Percentiles rank a stretch among this genome's conserved stretches.
Conservation (phyloP, 2,888 invertebrate genomes). For the Arge pagana region DNA sequence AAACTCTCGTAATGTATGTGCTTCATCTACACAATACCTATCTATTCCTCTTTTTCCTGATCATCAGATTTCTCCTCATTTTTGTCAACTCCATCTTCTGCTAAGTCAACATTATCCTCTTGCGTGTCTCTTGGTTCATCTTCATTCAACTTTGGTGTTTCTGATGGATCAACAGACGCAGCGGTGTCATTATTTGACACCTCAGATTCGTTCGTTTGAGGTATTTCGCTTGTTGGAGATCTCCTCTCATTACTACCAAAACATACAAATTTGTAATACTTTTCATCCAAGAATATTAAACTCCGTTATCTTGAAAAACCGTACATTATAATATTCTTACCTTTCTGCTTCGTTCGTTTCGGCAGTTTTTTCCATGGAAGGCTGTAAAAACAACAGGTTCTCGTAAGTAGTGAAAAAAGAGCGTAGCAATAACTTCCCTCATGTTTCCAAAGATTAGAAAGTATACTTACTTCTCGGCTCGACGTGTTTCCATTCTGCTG, state of each 20-base stretch:
- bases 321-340: conserved; percentile 37
- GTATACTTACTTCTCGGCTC: conserved; percentile 55
- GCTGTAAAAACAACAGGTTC: conserved; percentile 38
- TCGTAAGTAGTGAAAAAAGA: background rate
- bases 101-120: conserved; percentile 51
- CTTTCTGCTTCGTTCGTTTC: conserved; percentile 42
- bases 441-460: background rate
- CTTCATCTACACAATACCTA: conserved; percentile 25
- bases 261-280: too few relatives aligned
- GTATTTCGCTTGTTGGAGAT: conserved; percentile 31
- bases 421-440: too few relatives aligned
- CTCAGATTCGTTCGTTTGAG: conserved; percentile 18
- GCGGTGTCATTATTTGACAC: conserved; percentile 34
- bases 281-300: too few relatives aligned
- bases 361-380: conserved; percentile 53
- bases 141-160: conserved; percentile 40
- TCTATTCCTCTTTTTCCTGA: conserved; percentile 54
- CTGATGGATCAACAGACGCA: conserved; percentile 36
- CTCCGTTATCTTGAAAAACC: too few relatives aligned
- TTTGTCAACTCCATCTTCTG: conserved; percentile 49
- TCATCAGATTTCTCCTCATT: conserved; percentile 51
- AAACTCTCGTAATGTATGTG: conserved; percentile 32
- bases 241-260: conserved; percentile 47
- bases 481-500: conserved; percentile 55
- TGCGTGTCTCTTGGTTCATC: conserved; percentile 42